These are phyloP conservation scores for Timandra comae DNA, from an alignment of 2,888 invertebrate genomes.

Conservation along the genomic window DNA sequence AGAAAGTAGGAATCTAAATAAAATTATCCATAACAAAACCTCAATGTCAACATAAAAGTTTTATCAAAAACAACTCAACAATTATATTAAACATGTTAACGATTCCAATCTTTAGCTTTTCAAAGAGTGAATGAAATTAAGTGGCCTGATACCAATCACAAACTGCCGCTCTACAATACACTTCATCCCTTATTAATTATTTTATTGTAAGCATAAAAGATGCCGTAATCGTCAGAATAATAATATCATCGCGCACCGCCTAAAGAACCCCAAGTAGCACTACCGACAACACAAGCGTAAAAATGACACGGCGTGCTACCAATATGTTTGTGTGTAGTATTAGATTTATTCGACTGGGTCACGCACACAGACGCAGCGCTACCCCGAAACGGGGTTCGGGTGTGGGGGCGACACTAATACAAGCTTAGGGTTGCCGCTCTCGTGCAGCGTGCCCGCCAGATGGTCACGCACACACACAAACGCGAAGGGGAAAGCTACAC, in stretches of 20 bases:
- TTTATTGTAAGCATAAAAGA: constrained; percentile 76
- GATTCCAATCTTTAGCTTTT: constrained; percentile 57
- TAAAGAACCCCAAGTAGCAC: constrained; percentile 74
- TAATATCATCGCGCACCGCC: constrained; percentile 73
- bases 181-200: constrained; percentile 77
- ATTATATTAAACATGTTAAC: constrained; percentile 48
- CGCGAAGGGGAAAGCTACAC: constrained; percentile 74
- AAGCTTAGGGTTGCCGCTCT: constrained; percentile 45
- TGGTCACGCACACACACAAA: constrained; percentile 61
- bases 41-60: no score
- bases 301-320: constrained; percentile 70
- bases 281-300: constrained; percentile 75
- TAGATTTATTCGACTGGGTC: constrained; percentile 76
- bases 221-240: constrained; percentile 76
- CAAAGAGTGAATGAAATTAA: constrained; percentile 59
- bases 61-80: constrained; percentile 12
- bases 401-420: constrained; percentile 62
- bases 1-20: no score
- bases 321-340: constrained; percentile 75
- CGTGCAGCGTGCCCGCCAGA: constrained; percentile 58
- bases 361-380: constrained; percentile 55
- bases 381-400: constrained; percentile 66
- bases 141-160: constrained; percentile 66
- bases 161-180: constrained; percentile 64
- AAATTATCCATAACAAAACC: no score